These are phyloP conservation scores for Epinephelus malabaricus DNA, from an alignment of 2,797 vertebrate species.

Conservation along the genomic window DNA sequence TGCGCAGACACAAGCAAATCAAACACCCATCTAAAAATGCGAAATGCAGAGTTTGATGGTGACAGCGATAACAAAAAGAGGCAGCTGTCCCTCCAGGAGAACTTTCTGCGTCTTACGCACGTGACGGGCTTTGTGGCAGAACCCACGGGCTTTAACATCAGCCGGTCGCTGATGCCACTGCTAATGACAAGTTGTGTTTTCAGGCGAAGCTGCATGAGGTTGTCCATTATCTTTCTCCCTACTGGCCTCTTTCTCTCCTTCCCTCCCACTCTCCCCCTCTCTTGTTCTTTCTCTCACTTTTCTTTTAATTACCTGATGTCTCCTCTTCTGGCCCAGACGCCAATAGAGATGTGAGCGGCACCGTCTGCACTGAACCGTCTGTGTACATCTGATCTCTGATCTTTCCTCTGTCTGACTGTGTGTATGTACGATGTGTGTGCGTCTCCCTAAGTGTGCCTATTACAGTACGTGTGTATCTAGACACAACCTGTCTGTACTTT, in stretches of 20 bases:
- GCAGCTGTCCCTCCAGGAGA: conserved; percentile 39
- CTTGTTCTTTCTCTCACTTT: conserved; percentile 72
- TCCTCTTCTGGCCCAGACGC: conserved; percentile 78
- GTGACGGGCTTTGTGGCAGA: conserved; percentile 39
- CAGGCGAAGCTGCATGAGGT: conserved; percentile 74
- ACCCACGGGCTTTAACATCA: conserved; percentile 45
- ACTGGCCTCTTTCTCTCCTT: conserved; percentile 66
- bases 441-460: conserved; percentile 43
- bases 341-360: conserved; percentile 77
- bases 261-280: conserved; percentile 49
- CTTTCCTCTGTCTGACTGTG: conserved; percentile 63
- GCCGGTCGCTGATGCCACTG: conserved; percentile 58
- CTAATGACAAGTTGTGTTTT: conserved; percentile 78
- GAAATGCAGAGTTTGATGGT: conserved; percentile 16
- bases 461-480: conserved; percentile 40
- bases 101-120: conserved; percentile 37
- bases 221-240: conserved; percentile 74
- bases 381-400: conserved; percentile 75
- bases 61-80: conserved; percentile 11
- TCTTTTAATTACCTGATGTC: conserved; percentile 86
- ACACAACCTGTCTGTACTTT: conserved; percentile 48
- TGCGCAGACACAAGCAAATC: conserved; percentile 11
- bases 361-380: conserved; percentile 70
- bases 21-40: neutral
- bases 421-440: conserved; percentile 32